Conservation (phyloP, 1,140 invertebrate species). For the Helicoverpa armigera region DNA sequence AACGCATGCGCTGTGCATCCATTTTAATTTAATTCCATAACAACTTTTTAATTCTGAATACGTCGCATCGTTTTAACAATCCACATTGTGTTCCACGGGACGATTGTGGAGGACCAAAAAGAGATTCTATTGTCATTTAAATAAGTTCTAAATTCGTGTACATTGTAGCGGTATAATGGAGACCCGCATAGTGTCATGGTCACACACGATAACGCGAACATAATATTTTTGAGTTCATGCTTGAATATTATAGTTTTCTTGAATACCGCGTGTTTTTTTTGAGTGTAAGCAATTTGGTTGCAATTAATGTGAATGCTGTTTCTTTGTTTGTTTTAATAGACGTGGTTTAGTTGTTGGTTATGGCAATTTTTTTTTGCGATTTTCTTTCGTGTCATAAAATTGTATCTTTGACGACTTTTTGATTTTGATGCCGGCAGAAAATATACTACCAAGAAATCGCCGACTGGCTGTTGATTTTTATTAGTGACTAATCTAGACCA, state of each 20-base stretch:
- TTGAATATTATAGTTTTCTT: conserved; percentile 54
- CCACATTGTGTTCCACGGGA: background rate
- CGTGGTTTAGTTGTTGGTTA: background rate
- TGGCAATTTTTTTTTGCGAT: too few relatives aligned
- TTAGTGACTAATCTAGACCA: too few relatives aligned
- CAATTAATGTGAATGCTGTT: conserved; percentile 12
- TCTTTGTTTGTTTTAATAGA: conserved; percentile 16
- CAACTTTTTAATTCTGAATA: conserved; percentile 3
- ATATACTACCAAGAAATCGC: too few relatives aligned
- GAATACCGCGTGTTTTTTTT: conserved; percentile 15
- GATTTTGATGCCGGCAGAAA: too few relatives aligned
- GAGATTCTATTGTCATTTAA: conserved; percentile 33
- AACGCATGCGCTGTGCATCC: conserved; percentile 4
- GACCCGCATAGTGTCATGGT: conserved; percentile 66
- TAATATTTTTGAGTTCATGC: conserved; percentile 51
- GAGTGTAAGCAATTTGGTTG: conserved; percentile 17
- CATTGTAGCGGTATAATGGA: conserved; percentile 57
- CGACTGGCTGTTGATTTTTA: too few relatives aligned
- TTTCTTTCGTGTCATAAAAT: too few relatives aligned
- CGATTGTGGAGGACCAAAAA: background rate
- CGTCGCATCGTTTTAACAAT: background rate
- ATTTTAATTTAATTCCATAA: conserved; percentile 26
- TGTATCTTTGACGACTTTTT: too few relatives aligned
- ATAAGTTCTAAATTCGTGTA: conserved; percentile 31
- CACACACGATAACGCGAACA: conserved; percentile 61